Base-by-base conservation (phyloP, 2,113 vertebrate genomes). In the Cettia cetti region DNA sequence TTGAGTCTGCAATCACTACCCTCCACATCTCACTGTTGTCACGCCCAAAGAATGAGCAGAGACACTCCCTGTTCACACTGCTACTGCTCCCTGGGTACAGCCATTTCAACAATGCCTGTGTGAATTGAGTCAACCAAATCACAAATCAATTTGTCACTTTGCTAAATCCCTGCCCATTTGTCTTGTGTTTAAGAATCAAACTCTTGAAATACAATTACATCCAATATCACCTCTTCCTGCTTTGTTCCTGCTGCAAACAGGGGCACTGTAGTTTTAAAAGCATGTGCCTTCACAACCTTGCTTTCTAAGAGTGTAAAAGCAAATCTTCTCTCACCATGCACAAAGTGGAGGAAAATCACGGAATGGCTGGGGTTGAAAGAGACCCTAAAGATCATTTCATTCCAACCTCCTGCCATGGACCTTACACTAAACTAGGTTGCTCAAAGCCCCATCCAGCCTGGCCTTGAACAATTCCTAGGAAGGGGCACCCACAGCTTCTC, bases 161-260 rank as follows among this genome's bases (percentile, higher is more conserved):
- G 16, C n/a, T 79, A 87, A 92, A 91, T 69, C 37, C 53, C 37
- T 24, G 18, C 40, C 28, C 65, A 18, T 64, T 71, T 82, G 28
- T 45, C 30, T 26, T 47, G 23, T 27, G 8, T 52, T 79, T 79
- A 78, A 79, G n/a, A 92, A 57, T 53, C 59, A 64, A 94, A 91
- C 18, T 71, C n/a, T 24, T 33, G 8, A 69, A 76, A 84, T 40
- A 86, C 2, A 53, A 78, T 44, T 49, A 49, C 23, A 65, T 10
- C 30, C 16, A 24, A 10, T 40, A 27, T 21, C 61, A 6, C 52
- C 35, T 54, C n/a, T 45, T 82, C 66, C 86, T 64, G 24, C 27
- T 56, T 82, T 0, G 0, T 21, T 68, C 31, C 37, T 49, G 31
- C 31, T 16, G 5, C 42, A 37, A 71, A 64, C 0, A 1, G 31